A percentile compares a stretch with the other conserved stretches of the same genome.
Evolutionary conservation across 92 coral and sea anemone genomes (phyloP).

Genomic region (Palythoa caribaeorum): DNA sequence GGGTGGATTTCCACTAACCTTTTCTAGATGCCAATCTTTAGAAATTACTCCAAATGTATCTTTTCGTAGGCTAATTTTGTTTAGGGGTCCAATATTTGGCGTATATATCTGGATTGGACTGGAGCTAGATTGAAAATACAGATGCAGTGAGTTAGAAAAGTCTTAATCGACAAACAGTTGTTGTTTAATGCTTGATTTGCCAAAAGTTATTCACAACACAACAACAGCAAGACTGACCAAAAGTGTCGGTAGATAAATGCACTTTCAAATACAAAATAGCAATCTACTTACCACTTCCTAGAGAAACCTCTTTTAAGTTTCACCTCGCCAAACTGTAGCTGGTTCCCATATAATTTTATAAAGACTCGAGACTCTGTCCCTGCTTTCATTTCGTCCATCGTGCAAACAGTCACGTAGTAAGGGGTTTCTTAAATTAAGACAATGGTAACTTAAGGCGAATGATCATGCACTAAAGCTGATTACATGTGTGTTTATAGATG

Average conservation of each 20-base stretch:
- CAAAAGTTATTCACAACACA: too few species aligned
- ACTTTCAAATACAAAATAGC: too few species aligned
- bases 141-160: background rate
- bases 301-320: conserved; percentile 54
- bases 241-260: too few species aligned
- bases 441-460: background rate
- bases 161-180: too few species aligned
- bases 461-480: too few species aligned
- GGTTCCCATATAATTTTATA: conserved; percentile 71
- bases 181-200: too few species aligned
- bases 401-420: conserved; percentile 69
- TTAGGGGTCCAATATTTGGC: conserved; percentile 63
- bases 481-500: too few species aligned
- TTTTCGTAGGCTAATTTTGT: conserved; percentile 74
- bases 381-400: conserved; percentile 58
- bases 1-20: conserved; percentile 53
- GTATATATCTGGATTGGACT: conserved; percentile 67
- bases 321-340: conserved; percentile 70
- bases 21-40: conserved; percentile 76
- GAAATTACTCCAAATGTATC: conserved; percentile 63
- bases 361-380: conserved; percentile 71
- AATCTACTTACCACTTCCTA: conserved; percentile 28
- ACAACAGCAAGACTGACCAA: too few species aligned
- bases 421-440: conserved; percentile 46
- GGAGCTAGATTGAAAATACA: conserved; percentile 43